Evolutionary conservation across 2,888 invertebrate species (phyloP), one percentile per base, ranked within the genome.

Genomic region (Nipponacmea schrenckii): DNA sequence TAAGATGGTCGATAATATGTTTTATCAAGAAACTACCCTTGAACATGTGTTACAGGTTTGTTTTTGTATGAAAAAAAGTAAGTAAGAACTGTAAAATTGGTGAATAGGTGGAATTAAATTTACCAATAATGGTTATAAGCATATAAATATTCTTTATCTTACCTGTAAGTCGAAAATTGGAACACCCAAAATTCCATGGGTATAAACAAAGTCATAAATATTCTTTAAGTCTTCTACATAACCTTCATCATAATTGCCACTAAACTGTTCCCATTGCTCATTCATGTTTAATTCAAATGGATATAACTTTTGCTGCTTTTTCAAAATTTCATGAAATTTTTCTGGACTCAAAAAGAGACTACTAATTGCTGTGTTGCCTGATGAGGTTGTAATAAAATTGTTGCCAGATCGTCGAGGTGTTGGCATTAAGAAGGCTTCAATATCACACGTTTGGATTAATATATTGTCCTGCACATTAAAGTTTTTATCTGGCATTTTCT

Each of bases 401-500:
- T 50, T 20, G 20, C 17, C 50, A 20, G 17, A 20, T n/a, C 50
- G 50, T 50, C 50, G 17, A 17, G 50, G 20, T 15, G 65, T 44
- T 26, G 64, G 70, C 26, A 64, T 67, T 5, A 79, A 65, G 20
- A 73, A 70, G 10, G 78, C 64, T 27, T 74, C 71, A 39, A 81
- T 73, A 10, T 64, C 64, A 62, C 80, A 80, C 1, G 79, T 78
- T 39, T 80, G 79, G 17, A 83, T 81, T 10, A 83, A 81, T 75
- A 83, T 81, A 67, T 83, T 80, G 65, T 83, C 81, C 71, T 81
- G 80, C n/a, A 80, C 77, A 71, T 80, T 81, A 50, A 79, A 79
- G 31, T 79, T 71, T 31, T 77, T 75, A 14, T 80, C 67, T 31
- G 79, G 45, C 12, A 73, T 65, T 17, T 63, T 62, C 10, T 67